These are phyloP conservation scores for Drosophila cardini DNA, from an alignment of 1,140 invertebrate species.

Conservation along the genomic window DNA sequence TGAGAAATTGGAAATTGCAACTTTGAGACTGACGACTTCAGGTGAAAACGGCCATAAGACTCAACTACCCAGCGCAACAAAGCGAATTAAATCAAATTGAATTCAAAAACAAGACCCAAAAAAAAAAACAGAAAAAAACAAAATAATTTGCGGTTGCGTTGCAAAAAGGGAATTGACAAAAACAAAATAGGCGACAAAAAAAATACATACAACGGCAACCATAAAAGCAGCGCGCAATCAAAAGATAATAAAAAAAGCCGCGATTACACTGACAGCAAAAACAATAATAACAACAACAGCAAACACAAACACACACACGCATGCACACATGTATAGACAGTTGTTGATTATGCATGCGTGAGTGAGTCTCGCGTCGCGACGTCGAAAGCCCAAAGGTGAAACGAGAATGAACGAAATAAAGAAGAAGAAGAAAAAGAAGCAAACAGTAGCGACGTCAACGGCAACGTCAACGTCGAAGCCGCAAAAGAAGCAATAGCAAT, in stretches of 20 bases:
- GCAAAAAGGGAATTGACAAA: constrained; percentile 70
- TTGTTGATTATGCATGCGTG: constrained; percentile 77
- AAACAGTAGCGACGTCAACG: constrained; percentile 12
- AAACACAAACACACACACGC: constrained; percentile 13
- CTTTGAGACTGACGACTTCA: constrained; percentile 15
- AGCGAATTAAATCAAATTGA: constrained; percentile 38
- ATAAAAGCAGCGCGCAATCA: constrained; percentile 75
- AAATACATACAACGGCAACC: constrained; percentile 64
- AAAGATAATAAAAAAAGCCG: constrained; percentile 81
- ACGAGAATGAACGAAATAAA: constrained; percentile 50
- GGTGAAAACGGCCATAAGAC: constrained; percentile 19
- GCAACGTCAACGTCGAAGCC: constrained; percentile 21
- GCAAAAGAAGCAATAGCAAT: constrained; percentile 78
- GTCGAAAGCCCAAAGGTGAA: constrained; percentile 64
- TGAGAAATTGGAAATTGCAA: constrained; percentile 25
- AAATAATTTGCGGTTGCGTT: constrained; percentile 45
- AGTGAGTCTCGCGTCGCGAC: constrained; percentile 48
- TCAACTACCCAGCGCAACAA: constrained; percentile 23
- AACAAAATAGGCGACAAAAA: constrained; percentile 62
- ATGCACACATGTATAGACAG: constrained; percentile 28
- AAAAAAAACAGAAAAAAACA: constrained; percentile 34
- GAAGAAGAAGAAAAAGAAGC: constrained; percentile 23
- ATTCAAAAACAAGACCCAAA: constrained; percentile 2
- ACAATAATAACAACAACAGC: constrained; percentile 18
- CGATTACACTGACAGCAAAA: constrained; percentile 66